Percentiles rank a stretch among this genome's conserved stretches.
Conservation (phyloP, 1,140 invertebrate species). For the Coptotermes formosanus region DNA sequence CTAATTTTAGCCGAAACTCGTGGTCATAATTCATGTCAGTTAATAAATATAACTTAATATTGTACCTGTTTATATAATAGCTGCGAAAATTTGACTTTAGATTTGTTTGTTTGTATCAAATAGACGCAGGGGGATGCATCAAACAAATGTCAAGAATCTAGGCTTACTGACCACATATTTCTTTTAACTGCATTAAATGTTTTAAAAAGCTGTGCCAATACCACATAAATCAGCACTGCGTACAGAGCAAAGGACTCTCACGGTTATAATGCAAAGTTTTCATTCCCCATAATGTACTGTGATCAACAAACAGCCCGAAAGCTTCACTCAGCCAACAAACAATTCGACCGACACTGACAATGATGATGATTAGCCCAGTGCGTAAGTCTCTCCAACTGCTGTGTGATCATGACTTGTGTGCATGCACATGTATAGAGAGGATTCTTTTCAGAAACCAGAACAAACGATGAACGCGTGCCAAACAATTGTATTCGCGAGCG, state of each 20-base stretch:
- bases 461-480: background rate
- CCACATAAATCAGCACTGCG: too few species aligned
- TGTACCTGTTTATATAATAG: too few species aligned
- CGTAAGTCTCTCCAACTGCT: background rate
- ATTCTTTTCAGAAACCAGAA: slow-evolving; percentile 2
- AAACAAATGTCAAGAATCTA: too few species aligned
- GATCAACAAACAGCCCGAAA: background rate
- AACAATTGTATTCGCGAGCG: background rate
- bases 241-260: background rate
- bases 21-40: too few species aligned
- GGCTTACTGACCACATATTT: too few species aligned
- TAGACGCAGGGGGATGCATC: too few species aligned
- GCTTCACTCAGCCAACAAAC: background rate
- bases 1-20: too few species aligned
- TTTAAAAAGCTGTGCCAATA: too few species aligned
- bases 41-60: too few species aligned
- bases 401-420: slow-evolving; percentile 9
- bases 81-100: too few species aligned
- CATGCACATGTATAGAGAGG: background rate
- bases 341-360: background rate
- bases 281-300: background rate
- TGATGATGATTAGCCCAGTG: slow-evolving; percentile 13
- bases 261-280: background rate
- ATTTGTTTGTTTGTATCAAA: too few species aligned
- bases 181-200: too few species aligned